phyloP scores from a whole-genome alignment of 2,888 invertebrate genomes.

The Aphrophora alni region DNA sequence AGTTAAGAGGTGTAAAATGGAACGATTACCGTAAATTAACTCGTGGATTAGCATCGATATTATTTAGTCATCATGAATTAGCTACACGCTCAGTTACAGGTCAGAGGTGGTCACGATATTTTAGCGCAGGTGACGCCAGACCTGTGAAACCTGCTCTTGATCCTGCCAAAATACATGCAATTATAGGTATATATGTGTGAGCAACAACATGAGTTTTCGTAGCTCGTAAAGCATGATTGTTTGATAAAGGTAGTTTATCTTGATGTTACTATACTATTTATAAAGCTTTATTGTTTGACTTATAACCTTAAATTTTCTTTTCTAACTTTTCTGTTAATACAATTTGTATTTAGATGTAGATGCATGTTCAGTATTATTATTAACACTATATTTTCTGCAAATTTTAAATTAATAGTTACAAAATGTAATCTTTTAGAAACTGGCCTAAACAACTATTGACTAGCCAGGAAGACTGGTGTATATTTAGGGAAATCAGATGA shows the following conservation, averaged over 20 bases:
- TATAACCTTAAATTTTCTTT: too few species aligned
- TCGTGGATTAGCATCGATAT: conserved; percentile 73
- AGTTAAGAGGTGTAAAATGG: conserved; percentile 75
- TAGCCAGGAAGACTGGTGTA: too few species aligned
- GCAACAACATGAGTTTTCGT: neutral
- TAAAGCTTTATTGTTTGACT: neutral
- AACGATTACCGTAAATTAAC: conserved; percentile 77
- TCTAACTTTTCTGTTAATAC: too few species aligned
- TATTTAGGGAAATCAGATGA: too few species aligned
- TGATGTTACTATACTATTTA: neutral
- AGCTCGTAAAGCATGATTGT: neutral
- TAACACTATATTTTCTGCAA: too few species aligned
- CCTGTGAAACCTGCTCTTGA: conserved; percentile 79
- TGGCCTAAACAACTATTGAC: too few species aligned
- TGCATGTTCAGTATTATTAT: neutral
- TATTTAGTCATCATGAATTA: conserved; percentile 75
- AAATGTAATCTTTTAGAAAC: too few species aligned
- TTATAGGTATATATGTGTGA: conserved; percentile 62
- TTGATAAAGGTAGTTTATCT: neutral
- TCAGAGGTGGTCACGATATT: conserved; percentile 77
- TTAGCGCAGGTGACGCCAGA: conserved; percentile 67
- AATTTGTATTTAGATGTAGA: too few species aligned
- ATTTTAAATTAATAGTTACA: too few species aligned
- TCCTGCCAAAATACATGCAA: conserved; percentile 74
- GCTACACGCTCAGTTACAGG: conserved; percentile 78